Evolutionary conservation across 2,888 invertebrate species (phyloP), one percentile per base, ranked within the genome.

Genomic region (Rhamnusium bicolor): DNA sequence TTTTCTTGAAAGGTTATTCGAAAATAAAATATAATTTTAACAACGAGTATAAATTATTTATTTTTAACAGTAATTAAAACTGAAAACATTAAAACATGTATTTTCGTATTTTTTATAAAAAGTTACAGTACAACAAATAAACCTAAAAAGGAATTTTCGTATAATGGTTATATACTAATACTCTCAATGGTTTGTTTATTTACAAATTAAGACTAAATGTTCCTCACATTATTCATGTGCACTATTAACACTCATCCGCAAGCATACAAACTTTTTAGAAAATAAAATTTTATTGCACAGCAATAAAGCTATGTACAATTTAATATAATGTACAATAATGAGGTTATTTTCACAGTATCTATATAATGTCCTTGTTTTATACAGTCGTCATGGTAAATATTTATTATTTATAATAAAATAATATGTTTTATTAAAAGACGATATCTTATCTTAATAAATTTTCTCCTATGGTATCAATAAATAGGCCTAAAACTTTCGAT

Each of bases 51-150:
- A 72, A 72, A 72, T 72, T 16, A 63, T 70, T 70, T 70, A 72
- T 67, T 72, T 62, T 68, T 72, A 72, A 63, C 63, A 63, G 29
- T 63, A 63, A 63, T 63, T 27, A 63, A 61, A 63, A 63, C 63
- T 63, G 29, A 63, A 63, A 16, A 63, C 29, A 51, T 49, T 21
- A 51, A 72, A 73, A 73, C 74, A 69, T 74, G 71, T 71, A 77
- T 74, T 73, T 69, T 71, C 71, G 71, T 73, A 77, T 69, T 71
- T 76, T 77, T 72, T 71, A 69, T 77, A 77, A 77, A 77, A 77
- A 77, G 72, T 74, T 77, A 74, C 73, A 77, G 54, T 76, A 73
- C 74, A 63, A 72, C 69, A 72, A 76, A 77, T 73, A 74, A 77
- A 29, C 29, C 18, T 29, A 51, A 63, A 63, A 63, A 10, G 10